These are phyloP conservation scores for Corella eumyota DNA, from an alignment of 23 tunicate genomes.

Conservation along the genomic window DNA sequence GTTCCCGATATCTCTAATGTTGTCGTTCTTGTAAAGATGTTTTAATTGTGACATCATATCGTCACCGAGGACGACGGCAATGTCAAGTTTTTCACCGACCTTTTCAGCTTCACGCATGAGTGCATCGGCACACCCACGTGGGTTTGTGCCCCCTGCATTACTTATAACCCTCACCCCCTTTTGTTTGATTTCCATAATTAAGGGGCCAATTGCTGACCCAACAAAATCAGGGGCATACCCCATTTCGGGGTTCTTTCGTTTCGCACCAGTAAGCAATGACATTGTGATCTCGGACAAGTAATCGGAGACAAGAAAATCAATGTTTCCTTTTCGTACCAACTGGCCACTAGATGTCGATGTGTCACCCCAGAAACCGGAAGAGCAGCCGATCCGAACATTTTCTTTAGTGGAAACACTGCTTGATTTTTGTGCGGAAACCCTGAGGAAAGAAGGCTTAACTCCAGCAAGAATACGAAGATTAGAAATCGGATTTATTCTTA, in stretches of 20 bases:
- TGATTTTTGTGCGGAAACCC: no score
- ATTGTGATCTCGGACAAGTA: slow-evolving; percentile 93
- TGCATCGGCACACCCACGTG: slow-evolving; percentile 64
- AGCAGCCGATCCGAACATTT: slow-evolving; percentile 60
- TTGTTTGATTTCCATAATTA: slow-evolving; percentile 21
- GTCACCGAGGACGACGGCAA: slow-evolving; percentile 69
- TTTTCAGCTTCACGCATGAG: slow-evolving; percentile 29
- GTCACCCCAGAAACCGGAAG: slow-evolving; percentile 98
- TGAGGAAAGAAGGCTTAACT: no score
- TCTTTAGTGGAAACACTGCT: no score
- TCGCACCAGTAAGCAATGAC: slow-evolving; percentile 83
- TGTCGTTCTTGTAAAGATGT: slow-evolving; percentile 3
- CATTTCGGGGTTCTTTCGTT: slow-evolving; percentile 44
- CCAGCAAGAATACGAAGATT: no score
- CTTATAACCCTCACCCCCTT: slow-evolving; percentile 46
- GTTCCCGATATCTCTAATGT: slow-evolving; percentile 28
- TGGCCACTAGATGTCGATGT: slow-evolving; percentile 57
- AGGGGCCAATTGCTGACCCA: slow-evolving; percentile 42
- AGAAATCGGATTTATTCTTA: no score
- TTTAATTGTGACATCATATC: slow-evolving; percentile 32
- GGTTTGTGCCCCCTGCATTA: slow-evolving; percentile 98
- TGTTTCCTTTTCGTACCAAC: slow-evolving; percentile 52
- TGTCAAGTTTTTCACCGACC: slow-evolving; percentile 22
- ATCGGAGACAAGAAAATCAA: slow-evolving; percentile 81
- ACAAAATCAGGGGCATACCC: slow-evolving; percentile 97